Conservation (phyloP, 2,113 vertebrate species). For the Scolopax mira region DNA sequence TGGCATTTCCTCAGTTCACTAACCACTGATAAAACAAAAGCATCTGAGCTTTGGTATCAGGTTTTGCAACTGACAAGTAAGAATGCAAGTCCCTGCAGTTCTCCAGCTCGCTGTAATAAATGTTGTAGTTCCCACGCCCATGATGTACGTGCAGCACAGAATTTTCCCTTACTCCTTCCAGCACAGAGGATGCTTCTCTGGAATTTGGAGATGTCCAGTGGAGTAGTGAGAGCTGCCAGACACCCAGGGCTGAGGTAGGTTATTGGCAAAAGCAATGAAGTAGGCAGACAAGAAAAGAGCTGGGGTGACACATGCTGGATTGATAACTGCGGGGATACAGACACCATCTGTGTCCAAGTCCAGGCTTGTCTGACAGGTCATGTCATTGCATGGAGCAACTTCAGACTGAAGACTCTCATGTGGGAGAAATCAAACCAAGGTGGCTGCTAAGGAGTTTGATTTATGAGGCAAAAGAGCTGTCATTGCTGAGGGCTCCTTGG, state of each 20-base stretch:
- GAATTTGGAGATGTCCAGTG: not conserved
- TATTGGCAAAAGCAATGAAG: not conserved
- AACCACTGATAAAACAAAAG: not conserved
- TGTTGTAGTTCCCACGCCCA: not conserved
- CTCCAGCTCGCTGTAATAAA: not conserved
- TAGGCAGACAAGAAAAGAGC: not conserved
- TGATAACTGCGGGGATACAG: not conserved
- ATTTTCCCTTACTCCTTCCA: not conserved
- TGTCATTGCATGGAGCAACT: rapidly evolving
- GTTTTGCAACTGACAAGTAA: not conserved
- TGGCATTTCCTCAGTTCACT: not conserved
- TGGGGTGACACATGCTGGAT: rapidly evolving
- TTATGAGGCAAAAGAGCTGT: not conserved
- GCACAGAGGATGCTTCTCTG: not conserved
- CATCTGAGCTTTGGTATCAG: not conserved
- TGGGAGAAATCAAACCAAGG: not conserved
- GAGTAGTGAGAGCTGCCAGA: not conserved
- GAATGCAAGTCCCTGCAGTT: not conserved
- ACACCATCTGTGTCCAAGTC: not conserved
- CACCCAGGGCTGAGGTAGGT: not conserved
- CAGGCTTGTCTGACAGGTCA: not conserved
- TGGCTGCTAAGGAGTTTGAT: not conserved
- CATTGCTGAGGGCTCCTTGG: not conserved
- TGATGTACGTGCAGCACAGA: rapidly evolving
- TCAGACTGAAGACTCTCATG: not conserved